Base-by-base conservation (phyloP, 2,888 invertebrate species). In the Diarsia brunnea region DNA sequence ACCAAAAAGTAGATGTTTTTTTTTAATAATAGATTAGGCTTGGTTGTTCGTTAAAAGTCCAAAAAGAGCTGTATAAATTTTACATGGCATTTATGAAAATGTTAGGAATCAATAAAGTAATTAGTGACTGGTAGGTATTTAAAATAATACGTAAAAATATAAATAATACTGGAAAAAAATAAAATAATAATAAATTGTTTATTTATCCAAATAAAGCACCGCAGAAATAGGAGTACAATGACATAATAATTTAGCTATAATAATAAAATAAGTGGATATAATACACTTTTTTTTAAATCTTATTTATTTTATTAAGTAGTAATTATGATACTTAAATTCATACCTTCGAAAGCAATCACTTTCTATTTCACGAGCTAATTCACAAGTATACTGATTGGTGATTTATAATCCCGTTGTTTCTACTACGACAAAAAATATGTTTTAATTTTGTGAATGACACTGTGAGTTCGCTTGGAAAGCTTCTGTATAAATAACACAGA, bases 331-430 rank as follows among this genome's bases (percentile, higher is more conserved):
- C n/a, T n/a, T n/a, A n/a, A n/a, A n/a, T n/a, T 5, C 8, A n/a
- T 67, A 69, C 1, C 10, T 27, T 55, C 24, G 3, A 65, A 58
- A 74, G 47, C 58, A 66, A n/a, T 43, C 19, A n/a, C 14, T 75
- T 58, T 49, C 14, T 58, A 65, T n/a, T n/a, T 27, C 8, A n/a
- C 55, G 24, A 61, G 38, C 38, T 38, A 12, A 38, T 21, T 5
- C 61, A n/a, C 0, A 21, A 61, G n/a, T 10, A 4, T 10, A 10
- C 27, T 58, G 14, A 63, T 43, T 8, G n/a, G 8, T 63, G 14
- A 63, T 43, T 8, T n/a, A 4, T 63, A 16, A 16, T n/a, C 38
- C 7, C 19, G 45, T 27, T 24, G 4, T 47, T 65, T 27, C 19
- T 21, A 21, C 38, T 38, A 61, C 38, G 21, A 38, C 2, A 14